Evolutionary conservation across 2,888 invertebrate species (phyloP), one percentile per base, ranked within the genome.

Genomic region (Oligia latruncula): DNA sequence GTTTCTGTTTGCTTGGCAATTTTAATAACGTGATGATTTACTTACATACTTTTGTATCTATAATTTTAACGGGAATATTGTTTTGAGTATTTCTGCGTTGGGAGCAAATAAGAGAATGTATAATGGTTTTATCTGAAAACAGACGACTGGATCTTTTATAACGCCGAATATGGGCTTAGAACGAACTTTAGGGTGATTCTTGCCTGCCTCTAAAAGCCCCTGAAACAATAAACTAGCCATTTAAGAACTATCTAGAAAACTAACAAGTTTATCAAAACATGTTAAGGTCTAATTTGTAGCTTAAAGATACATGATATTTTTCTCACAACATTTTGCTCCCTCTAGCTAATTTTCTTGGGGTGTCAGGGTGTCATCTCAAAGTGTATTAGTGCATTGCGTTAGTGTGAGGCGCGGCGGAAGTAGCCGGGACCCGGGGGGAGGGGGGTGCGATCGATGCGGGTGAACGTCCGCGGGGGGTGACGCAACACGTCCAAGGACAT

Each of bases 391-490:
- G 74, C 80, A 75, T 72, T 58, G 80, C 75, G 72, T 84, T 86
- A 82, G 84, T 68, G 52, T 75, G 77, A 78, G 81, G 82, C 68
- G 81, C 71, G 72, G 77, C 88, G 85, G 80, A 82, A 86, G 80
- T 83, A 79, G 81, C 77, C 80, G 85, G 62, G 74, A 23, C 70
- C 80, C 46, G 11, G 1, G 17, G 15, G 43, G 0, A 17, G 74
- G 76, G 62, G 86, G 82, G 72, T 80, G 77, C 88, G 90, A 92
- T 93, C 93, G 93, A 93, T 92, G 84, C 86, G 90, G 92, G 92
- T 91, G 83, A 90, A 92, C 71, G 93, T 78, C 91, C 90, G 81
- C 78, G 75, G 82, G 80, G 86, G 82, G 84, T 84, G 84, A 86
- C 87, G 87, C 87, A 81, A 84, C 84, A 80, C 70, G 70, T 68